A percentile compares a stretch with the other conserved stretches of the same genome.
Conservation (phyloP, 2,888 invertebrate genomes). For the Dynastes tityus region DNA sequence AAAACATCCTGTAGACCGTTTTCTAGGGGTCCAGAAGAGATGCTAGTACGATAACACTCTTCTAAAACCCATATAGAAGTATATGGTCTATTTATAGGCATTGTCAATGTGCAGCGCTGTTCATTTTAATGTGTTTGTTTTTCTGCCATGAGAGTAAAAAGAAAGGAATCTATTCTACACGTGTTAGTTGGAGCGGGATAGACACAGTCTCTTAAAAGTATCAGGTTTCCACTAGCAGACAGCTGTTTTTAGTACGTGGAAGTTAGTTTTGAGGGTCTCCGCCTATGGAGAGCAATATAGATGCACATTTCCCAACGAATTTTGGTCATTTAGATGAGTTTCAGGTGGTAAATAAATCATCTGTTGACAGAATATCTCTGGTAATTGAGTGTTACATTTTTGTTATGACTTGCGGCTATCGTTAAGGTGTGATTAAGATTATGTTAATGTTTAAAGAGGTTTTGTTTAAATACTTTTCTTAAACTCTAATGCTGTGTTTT, state of each 20-base stretch:
- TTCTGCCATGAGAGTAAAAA: conserved; percentile 66
- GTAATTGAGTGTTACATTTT: conserved; percentile 38
- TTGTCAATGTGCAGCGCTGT: conserved; percentile 71
- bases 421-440: not conserved
- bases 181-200: conserved; percentile 59
- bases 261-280: conserved; percentile 58
- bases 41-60: conserved; percentile 59
- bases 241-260: conserved; percentile 70
- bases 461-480: too few relatives aligned
- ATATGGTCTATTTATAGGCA: conserved; percentile 72
- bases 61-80: conserved; percentile 67
- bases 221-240: conserved; percentile 70
- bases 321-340: conserved; percentile 39
- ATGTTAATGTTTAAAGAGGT: too few relatives aligned
- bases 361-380: conserved; percentile 44
- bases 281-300: conserved; percentile 49
- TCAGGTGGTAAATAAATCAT: conserved; percentile 48
- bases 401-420: conserved; percentile 34
- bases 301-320: conserved; percentile 39
- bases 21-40: conserved; percentile 58
- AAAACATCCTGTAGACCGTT: conserved; percentile 59
- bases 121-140: conserved; percentile 72
- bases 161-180: conserved; percentile 54
- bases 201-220: conserved; percentile 70
- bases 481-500: too few relatives aligned